Conservation (phyloP, 2,888 invertebrate species). For the Scaptomyza caliginosa region DNA sequence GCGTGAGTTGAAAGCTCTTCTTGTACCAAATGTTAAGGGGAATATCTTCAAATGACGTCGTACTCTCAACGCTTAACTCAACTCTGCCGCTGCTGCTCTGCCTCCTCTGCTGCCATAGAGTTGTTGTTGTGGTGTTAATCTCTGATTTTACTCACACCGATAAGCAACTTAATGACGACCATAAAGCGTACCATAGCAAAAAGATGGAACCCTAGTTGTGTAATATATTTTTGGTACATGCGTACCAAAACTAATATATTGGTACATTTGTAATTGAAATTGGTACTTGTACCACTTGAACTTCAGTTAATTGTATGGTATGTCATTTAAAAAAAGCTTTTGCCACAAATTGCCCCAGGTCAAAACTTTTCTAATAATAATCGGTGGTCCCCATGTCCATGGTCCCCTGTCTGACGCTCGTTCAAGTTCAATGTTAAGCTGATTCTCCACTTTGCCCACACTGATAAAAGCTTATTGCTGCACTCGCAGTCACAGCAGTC, state of each 20-base stretch:
- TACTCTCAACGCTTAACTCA: neutral
- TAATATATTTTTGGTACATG: no score
- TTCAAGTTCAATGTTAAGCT: slow-evolving; percentile 1
- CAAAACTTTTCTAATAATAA: neutral
- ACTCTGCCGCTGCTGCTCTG: neutral
- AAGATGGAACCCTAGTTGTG: no score
- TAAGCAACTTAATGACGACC: no score
- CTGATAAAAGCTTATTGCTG: neutral
- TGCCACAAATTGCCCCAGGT: neutral
- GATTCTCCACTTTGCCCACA: neutral
- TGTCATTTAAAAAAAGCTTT: no score
- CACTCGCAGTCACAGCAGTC: neutral
- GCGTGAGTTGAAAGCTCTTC: slow-evolving; percentile 11
- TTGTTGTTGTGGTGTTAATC: no score
- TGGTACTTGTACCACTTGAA: no score
- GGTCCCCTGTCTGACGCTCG: neutral
- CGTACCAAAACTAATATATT: no score
- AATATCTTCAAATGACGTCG: neutral
- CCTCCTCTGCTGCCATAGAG: no score
- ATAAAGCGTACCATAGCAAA: no score
- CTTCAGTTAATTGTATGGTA: no score
- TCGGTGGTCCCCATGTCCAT: neutral
- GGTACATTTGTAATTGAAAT: no score
- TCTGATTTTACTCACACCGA: no score
- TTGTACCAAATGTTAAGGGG: neutral